phyloP scores from a whole-genome alignment of 2,888 invertebrate genomes.

The Pristionchus entomophagus region DNA sequence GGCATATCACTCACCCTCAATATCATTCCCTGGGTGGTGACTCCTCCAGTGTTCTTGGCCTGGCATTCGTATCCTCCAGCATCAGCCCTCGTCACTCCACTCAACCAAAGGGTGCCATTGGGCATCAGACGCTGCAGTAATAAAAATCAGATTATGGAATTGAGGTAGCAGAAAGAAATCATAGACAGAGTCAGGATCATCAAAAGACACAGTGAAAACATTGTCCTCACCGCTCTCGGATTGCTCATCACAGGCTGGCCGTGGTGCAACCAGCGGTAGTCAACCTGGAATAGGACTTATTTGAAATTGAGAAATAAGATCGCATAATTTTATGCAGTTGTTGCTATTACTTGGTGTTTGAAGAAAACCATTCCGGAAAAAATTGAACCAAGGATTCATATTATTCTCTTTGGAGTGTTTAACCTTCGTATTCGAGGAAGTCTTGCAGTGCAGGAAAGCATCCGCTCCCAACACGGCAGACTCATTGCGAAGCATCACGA shows the following conservation, averaged over 20 bases:
- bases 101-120: constrained; percentile 78
- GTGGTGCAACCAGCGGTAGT: constrained; percentile 55
- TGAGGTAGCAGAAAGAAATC: too few relatives aligned
- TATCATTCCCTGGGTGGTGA: constrained; percentile 67
- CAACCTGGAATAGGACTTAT: constrained; percentile 32
- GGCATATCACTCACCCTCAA: constrained; percentile 46
- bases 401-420: too few relatives aligned
- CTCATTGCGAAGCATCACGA: constrained; percentile 77
- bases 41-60: constrained; percentile 79
- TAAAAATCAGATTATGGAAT: too few relatives aligned
- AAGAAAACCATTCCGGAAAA: too few relatives aligned
- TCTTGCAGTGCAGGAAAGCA: constrained; percentile 78
- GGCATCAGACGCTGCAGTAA: constrained; percentile 49
- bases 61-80: constrained; percentile 79
- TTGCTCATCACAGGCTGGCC: constrained; percentile 51
- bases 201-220: too few relatives aligned
- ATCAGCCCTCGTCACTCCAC: constrained; percentile 76
- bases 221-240: constrained; percentile 50
- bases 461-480: constrained; percentile 77
- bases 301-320: not conserved
- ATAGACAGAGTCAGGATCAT: too few relatives aligned
- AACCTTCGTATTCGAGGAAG: constrained; percentile 51
- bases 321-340: not conserved
- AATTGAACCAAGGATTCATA: too few relatives aligned
- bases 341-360: too few relatives aligned